Base-by-base conservation (phyloP, 2,113 vertebrate genomes). In the Salminus brasiliensis region DNA sequence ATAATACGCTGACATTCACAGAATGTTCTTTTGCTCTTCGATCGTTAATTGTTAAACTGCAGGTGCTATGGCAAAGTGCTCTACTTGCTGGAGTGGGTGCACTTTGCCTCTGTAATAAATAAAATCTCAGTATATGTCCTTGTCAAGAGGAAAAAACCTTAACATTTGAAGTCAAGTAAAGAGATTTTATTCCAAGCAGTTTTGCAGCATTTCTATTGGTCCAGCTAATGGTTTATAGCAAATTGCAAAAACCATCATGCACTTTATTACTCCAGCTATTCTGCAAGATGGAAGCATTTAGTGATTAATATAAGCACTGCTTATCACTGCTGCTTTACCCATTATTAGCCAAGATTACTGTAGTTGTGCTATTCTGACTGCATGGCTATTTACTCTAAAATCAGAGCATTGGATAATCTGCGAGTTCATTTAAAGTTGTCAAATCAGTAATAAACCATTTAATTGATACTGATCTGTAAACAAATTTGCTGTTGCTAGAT, bases 31-130 rank as follows among this genome's bases (percentile, higher is more conserved):
- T n/a, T 41, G 43, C 72, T 77, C 39, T 36, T 23, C 11, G 23
- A 59, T 32, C 39, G 76, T 82, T 85, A 85, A 87, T 82, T 75
- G 76, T 85, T 85, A 87, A 87, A 16, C 68, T 41, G 36, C 43
- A 72, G 15, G 68, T 69, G 36, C 23, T 55, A 74, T 81, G 41
- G 72, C 55, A 79, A 85, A 76, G 63, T 73, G 32, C 25, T 2
- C 25, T 36, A 16, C 12, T 59, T 30, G 41, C 45, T 67, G 39
- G 52, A 72, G 68, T 23, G 32, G n/a, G 6, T 73, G 49, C 27
- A 83, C 82, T 79, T 71, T 86, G 62, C 47, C 53, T 78, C 18
- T 16, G 29, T 12, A 53, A 53, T 79, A 79, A 82, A 82, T n/a
- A 45, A 3, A 45, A 57, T 59, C 29, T 34, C 2, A 63, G 49